Conservation (phyloP, 1,140 invertebrate species). For the Sinonovacula constricta region DNA sequence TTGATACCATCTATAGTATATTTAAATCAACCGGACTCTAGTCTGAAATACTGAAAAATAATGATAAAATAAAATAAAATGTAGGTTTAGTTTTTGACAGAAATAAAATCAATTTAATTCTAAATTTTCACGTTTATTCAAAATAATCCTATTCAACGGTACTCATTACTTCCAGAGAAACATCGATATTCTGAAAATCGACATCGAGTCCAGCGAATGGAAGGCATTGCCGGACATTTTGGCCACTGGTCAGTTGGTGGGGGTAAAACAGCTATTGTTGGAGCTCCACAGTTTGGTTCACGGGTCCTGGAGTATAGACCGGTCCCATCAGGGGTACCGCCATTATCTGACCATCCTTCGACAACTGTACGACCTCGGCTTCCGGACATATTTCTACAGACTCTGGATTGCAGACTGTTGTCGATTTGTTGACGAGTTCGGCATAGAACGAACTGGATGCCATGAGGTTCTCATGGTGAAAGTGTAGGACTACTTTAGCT, state of each 20-base stretch:
- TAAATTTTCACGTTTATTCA: too few species aligned
- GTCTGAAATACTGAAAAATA: too few species aligned
- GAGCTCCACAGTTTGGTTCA: conserved; percentile 35
- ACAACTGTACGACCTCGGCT: conserved; percentile 19
- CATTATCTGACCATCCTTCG: conserved; percentile 9
- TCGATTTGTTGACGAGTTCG: conserved; percentile 13
- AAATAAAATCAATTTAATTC: too few species aligned
- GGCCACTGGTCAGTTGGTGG: conserved; percentile 1
- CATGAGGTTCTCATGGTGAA: neutral
- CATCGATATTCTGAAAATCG: conserved; percentile 28
- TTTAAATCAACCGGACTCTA: too few species aligned
- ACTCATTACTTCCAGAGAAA: conserved; percentile 30
- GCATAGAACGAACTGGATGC: neutral
- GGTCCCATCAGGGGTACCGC: conserved; percentile 12
- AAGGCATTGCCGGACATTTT: conserved; percentile 18
- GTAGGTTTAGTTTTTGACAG: too few species aligned
- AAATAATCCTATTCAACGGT: too few species aligned
- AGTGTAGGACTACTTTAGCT: too few species aligned
- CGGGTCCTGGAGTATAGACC: neutral
- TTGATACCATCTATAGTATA: too few species aligned
- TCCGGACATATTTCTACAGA: conserved; percentile 21
- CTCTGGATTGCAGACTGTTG: conserved; percentile 1
- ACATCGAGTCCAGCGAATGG: conserved; percentile 35
- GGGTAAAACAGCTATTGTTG: conserved; percentile 24
- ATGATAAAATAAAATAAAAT: too few species aligned